Evolutionary conservation across 2,113 vertebrate species (phyloP).

Genomic region (Melanostigma gelatinosum): DNA sequence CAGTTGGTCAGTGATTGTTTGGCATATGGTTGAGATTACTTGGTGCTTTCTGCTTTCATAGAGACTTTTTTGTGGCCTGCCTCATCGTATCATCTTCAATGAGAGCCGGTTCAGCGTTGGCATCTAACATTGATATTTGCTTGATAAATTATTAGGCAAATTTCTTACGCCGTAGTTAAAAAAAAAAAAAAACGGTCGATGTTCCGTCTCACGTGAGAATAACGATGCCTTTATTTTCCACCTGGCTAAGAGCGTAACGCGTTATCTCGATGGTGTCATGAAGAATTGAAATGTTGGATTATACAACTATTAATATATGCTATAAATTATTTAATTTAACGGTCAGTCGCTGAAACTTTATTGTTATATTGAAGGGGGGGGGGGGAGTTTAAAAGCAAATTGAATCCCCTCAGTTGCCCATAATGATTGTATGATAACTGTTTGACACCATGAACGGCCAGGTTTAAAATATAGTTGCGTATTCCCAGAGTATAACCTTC

Average conservation of each 20-base stretch:
- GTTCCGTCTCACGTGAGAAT: constrained; percentile 12
- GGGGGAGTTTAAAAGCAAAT: constrained; percentile 18
- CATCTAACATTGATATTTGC: not conserved
- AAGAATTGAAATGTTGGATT: constrained; percentile 49
- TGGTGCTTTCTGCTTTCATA: constrained; percentile 24
- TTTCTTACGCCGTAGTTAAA: not conserved
- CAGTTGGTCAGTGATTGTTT: constrained; percentile 11
- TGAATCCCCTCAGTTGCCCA: constrained; percentile 31
- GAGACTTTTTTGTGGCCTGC: not conserved
- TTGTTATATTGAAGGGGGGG: not conserved
- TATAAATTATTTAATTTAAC: constrained; percentile 76
- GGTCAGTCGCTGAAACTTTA: constrained; percentile 32
- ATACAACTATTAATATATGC: constrained; percentile 63
- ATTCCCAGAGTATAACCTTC: constrained; percentile 36
- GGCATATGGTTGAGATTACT: constrained; percentile 23
- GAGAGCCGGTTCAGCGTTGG: not conserved
- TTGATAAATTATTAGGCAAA: not conserved
- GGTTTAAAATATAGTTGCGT: constrained; percentile 25
- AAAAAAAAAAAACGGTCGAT: not conserved
- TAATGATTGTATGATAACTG: constrained; percentile 45
- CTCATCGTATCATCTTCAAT: not conserved
- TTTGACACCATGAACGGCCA: not conserved
- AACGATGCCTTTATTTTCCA: constrained; percentile 31
- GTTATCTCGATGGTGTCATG: constrained; percentile 33
- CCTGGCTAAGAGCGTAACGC: constrained; percentile 1